Evolutionary conservation across 2,797 vertebrate genomes (phyloP).

Genomic region (Ctenopoma kingsleyae): DNA sequence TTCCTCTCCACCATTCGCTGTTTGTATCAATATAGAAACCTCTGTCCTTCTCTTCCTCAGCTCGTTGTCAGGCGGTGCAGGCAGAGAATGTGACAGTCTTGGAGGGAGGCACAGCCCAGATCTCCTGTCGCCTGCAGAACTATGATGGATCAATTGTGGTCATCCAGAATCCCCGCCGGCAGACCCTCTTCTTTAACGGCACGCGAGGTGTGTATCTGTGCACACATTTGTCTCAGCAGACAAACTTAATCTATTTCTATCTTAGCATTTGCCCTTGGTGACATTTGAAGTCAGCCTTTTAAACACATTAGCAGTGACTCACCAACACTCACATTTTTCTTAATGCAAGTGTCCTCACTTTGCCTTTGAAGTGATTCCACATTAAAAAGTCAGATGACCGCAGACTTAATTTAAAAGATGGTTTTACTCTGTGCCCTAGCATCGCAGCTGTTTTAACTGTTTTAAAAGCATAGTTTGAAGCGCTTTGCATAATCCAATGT

Average conservation of each 20-base stretch:
- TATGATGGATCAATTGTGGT: slow-evolving; percentile 95
- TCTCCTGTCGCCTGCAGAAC: slow-evolving; percentile 93
- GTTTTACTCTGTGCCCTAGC: slow-evolving; percentile 56
- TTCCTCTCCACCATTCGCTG: slow-evolving; percentile 11
- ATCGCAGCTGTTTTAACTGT: slow-evolving; percentile 48
- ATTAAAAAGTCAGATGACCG: slow-evolving; percentile 72
- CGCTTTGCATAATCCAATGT: slow-evolving; percentile 65
- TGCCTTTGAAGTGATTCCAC: slow-evolving; percentile 62
- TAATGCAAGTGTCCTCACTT: slow-evolving; percentile 57
- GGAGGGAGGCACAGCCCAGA: slow-evolving; percentile 92
- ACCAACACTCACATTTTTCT: slow-evolving; percentile 55
- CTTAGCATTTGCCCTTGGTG: slow-evolving; percentile 36
- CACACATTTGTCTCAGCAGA: slow-evolving; percentile 19
- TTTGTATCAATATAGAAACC: slow-evolving; percentile 25
- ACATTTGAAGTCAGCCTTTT: slow-evolving; percentile 54
- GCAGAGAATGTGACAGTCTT: slow-evolving; percentile 94
- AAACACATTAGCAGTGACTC: slow-evolving; percentile 60
- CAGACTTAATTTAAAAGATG: slow-evolving; percentile 66
- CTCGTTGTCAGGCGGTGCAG: slow-evolving; percentile 90
- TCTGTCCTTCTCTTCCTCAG: slow-evolving; percentile 65
- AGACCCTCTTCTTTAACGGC: slow-evolving; percentile 96
- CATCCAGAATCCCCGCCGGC: slow-evolving; percentile 93
- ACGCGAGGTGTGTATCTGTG: slow-evolving; percentile 85
- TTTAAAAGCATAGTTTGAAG: slow-evolving; percentile 63
- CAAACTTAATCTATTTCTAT: slow-evolving; percentile 38